phyloP scores from a whole-genome alignment of 2,888 invertebrate genomes.

The Leucoma salicis region DNA sequence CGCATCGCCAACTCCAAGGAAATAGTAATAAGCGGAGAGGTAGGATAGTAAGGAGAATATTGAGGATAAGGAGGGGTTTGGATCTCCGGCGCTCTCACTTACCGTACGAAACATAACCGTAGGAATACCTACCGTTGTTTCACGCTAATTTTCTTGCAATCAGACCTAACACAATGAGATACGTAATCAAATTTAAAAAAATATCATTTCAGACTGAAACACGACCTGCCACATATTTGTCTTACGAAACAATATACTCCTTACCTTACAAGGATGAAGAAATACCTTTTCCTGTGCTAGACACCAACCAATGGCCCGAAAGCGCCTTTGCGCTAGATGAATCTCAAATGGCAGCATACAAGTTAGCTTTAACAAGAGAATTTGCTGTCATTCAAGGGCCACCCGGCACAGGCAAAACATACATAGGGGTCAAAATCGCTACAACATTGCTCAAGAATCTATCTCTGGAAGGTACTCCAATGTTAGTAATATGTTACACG shows the following conservation, averaged over 20 bases:
- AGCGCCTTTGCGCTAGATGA: slow-evolving; percentile 80
- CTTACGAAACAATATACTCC: slow-evolving; percentile 54
- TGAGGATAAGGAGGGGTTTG: too few species aligned
- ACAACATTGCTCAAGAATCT: slow-evolving; percentile 84
- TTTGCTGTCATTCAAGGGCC: slow-evolving; percentile 93
- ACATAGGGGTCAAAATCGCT: slow-evolving; percentile 88
- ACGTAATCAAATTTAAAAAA: neutral
- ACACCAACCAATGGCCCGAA: slow-evolving; percentile 71
- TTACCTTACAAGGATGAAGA: slow-evolving; percentile 45
- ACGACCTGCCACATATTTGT: slow-evolving; percentile 63
- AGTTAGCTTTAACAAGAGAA: slow-evolving; percentile 86
- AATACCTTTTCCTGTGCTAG: slow-evolving; percentile 55
- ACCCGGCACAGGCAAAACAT: slow-evolving; percentile 94
- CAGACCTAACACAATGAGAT: too few species aligned
- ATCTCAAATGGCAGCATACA: slow-evolving; percentile 86
- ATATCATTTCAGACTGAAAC: slow-evolving; percentile 53
- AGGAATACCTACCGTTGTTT: too few species aligned
- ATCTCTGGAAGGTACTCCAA: slow-evolving; percentile 81
- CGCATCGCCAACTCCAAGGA: too few species aligned
- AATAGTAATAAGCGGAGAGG: too few species aligned
- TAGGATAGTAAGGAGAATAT: too few species aligned
- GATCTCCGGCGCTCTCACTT: too few species aligned
- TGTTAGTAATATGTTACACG: slow-evolving; percentile 91
- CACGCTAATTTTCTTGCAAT: too few species aligned
- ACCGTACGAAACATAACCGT: too few species aligned